Evolutionary conservation across 2,888 invertebrate species (phyloP).

Genomic region (Bembecia ichneumoniformis): DNA sequence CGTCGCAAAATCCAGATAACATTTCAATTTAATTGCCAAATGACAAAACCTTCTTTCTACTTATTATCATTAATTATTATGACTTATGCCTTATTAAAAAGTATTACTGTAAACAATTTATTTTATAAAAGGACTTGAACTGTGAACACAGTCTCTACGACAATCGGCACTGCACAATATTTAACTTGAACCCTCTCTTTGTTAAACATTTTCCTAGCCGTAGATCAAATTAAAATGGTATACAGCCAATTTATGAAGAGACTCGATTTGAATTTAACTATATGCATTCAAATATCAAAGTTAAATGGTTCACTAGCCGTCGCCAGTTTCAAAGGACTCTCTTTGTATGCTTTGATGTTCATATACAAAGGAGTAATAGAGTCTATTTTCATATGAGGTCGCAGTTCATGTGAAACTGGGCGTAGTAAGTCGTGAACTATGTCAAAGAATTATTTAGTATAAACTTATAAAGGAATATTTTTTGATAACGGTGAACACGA

Average conservation of each 20-base stretch:
- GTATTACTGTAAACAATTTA: not conserved
- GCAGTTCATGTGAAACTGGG: not conserved
- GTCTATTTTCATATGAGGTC: not conserved
- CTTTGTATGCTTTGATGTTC: not conserved
- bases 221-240: not conserved
- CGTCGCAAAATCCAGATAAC: not conserved
- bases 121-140: not conserved
- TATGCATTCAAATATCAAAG: not conserved
- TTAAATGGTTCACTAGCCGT: not conserved
- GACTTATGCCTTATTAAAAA: too few species aligned
- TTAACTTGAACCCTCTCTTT: not conserved
- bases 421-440: not conserved
- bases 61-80: not conserved
- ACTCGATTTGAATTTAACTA: not conserved
- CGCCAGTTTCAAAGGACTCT: not conserved
- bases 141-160: not conserved
- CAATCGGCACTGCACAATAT: not conserved
- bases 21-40: not conserved
- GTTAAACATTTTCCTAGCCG: not conserved
- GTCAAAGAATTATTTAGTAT: slow-evolving; percentile 1
- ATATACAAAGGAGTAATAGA: not conserved
- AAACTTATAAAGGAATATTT: slow-evolving; percentile 4
- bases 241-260: not conserved
- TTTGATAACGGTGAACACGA: not conserved
- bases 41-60: not conserved